Evolutionary conservation across 2,797 vertebrate species (phyloP).

Genomic region (Hafferia zeledoni): DNA sequence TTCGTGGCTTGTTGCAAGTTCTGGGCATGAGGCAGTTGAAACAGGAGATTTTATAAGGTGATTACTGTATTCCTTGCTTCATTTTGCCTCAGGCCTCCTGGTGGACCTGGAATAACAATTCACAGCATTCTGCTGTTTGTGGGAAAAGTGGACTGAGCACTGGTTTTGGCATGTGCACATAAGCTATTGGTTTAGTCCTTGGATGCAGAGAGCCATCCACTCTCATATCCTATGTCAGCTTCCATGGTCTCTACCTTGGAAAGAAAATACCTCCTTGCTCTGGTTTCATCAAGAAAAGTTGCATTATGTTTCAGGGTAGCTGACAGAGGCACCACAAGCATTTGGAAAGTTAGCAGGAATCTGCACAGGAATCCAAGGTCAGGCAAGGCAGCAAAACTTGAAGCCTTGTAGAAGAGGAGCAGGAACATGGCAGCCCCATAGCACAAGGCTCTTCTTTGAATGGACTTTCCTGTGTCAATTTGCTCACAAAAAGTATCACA

Average conservation of each 20-base stretch:
- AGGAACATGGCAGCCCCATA: background rate
- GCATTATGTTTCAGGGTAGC: background rate
- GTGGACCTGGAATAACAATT: background rate
- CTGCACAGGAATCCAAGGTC: background rate
- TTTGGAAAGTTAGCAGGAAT: fast-evolving
- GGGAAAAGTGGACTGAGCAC: background rate
- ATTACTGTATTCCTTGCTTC: background rate
- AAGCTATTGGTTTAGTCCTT: background rate
- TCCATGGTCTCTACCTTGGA: background rate
- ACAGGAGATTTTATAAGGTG: background rate
- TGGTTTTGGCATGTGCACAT: background rate
- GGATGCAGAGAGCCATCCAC: background rate
- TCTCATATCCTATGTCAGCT: background rate
- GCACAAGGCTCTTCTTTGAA: background rate
- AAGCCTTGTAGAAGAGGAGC: background rate
- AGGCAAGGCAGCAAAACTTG: background rate
- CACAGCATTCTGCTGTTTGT: background rate
- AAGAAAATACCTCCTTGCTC: background rate
- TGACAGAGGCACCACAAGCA: background rate
- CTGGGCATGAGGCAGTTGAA: background rate
- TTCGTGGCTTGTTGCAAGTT: background rate
- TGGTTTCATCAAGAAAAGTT: background rate
- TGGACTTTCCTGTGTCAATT: background rate
- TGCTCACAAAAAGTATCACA: background rate
- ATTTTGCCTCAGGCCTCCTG: background rate